phyloP scores from a whole-genome alignment of 2,797 vertebrate species.

The Odontamblyopus lacepedii region DNA sequence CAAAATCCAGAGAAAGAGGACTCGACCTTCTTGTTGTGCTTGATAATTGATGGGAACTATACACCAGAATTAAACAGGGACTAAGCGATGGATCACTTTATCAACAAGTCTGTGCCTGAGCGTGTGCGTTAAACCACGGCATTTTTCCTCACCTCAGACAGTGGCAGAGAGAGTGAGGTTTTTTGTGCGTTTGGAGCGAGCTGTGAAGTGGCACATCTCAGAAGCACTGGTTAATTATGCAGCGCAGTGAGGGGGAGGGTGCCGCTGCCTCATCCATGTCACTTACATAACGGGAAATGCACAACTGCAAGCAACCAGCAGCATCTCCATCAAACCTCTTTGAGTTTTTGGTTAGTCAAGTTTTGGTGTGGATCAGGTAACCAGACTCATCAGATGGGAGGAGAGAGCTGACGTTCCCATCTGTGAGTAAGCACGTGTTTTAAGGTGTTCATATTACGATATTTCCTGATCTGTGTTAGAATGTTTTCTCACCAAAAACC shows the following conservation, averaged over 20 bases:
- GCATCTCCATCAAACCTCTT: background rate
- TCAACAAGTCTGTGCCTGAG: background rate
- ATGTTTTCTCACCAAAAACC: no score
- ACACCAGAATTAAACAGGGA: background rate
- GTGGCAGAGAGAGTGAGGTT: background rate
- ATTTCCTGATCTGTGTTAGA: no score
- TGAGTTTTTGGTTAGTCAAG: background rate
- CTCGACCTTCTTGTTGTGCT: background rate
- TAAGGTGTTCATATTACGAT: no score
- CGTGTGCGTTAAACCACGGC: background rate
- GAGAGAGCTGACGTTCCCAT: background rate
- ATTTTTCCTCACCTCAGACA: constrained; percentile 1
- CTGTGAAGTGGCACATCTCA: constrained; percentile 13
- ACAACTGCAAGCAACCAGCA: background rate
- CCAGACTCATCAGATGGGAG: background rate
- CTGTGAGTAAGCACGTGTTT: background rate
- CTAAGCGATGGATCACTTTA: background rate
- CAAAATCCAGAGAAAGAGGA: background rate
- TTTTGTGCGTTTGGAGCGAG: constrained; percentile 6
- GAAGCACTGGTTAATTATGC: constrained; percentile 9
- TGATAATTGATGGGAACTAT: background rate
- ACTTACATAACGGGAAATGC: constrained; percentile 5
- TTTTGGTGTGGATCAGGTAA: background rate
- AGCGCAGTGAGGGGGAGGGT: constrained; percentile 6
- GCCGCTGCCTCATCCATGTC: constrained; percentile 3